phyloP scores from a whole-genome alignment of 2,888 invertebrate species.

The Nowickia ferox region DNA sequence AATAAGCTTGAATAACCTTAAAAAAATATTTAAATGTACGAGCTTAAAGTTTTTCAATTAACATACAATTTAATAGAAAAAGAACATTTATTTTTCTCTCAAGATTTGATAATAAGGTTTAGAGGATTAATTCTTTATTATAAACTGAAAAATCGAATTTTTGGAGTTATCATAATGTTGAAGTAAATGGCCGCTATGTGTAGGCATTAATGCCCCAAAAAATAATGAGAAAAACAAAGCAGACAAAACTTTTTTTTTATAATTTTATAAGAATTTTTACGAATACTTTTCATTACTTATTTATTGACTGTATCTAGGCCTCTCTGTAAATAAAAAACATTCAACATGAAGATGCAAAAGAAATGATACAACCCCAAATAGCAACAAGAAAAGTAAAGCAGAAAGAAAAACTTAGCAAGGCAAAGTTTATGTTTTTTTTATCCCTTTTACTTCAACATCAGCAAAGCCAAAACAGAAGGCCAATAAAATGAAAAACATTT shows the following conservation, averaged over 20 bases:
- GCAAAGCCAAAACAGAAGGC: conserved; percentile 5
- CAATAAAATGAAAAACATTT: not conserved
- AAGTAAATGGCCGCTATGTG: too few relatives aligned
- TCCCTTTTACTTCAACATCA: conserved; percentile 14
- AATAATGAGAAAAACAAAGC: conserved; percentile 29
- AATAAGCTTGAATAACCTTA: too few relatives aligned
- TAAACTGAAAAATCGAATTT: too few relatives aligned
- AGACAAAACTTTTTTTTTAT: not conserved
- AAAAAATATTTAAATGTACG: too few relatives aligned
- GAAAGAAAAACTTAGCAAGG: not conserved
- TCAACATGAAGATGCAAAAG: not conserved
- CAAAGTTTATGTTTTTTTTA: conserved; percentile 20
- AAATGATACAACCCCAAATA: not conserved
- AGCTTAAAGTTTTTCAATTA: too few relatives aligned
- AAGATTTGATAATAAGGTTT: too few relatives aligned
- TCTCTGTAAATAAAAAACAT: not conserved
- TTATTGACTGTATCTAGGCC: not conserved
- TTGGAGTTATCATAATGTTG: too few relatives aligned
- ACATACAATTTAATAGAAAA: too few relatives aligned
- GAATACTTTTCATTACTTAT: not conserved
- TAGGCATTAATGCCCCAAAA: not conserved
- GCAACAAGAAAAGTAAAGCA: not conserved
- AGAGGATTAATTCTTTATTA: too few relatives aligned
- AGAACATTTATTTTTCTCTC: too few relatives aligned
- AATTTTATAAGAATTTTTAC: conserved; percentile 16